These are phyloP conservation scores for Catharus ustulatus DNA, from an alignment of 2,797 vertebrate species.

Conservation along the genomic window DNA sequence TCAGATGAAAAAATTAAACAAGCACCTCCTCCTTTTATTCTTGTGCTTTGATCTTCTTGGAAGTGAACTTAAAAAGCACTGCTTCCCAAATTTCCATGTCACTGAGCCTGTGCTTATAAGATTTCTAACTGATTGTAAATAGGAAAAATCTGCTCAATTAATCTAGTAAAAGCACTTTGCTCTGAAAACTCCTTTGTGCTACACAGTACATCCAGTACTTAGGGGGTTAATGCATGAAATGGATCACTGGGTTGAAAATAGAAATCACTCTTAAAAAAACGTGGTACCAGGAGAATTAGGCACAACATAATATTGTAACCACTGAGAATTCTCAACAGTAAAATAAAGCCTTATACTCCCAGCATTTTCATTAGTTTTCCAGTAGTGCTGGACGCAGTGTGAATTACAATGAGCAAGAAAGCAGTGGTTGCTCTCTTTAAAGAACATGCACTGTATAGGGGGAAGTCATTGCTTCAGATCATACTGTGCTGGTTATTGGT, in stretches of 20 bases:
- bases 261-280: slow-evolving; percentile 73
- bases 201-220: background rate
- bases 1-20: slow-evolving; percentile 14
- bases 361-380: slow-evolving; percentile 84
- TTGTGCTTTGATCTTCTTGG: slow-evolving; percentile 36
- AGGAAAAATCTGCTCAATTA: background rate
- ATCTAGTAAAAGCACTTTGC: background rate
- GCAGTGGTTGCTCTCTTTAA: slow-evolving; percentile 64
- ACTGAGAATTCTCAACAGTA: slow-evolving; percentile 80
- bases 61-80: slow-evolving; percentile 22
- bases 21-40: background rate
- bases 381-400: slow-evolving; percentile 71
- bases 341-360: slow-evolving; percentile 79
- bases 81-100: slow-evolving; percentile 29
- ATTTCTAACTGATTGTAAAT: background rate
- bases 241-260: slow-evolving; percentile 74
- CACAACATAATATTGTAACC: slow-evolving; percentile 73
- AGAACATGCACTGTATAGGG: slow-evolving; percentile 32
- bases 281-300: slow-evolving; percentile 73
- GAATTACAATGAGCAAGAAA: slow-evolving; percentile 81
- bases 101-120: background rate
- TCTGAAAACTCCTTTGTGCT: slow-evolving; percentile 44
- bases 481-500: slow-evolving; percentile 51
- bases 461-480: slow-evolving; percentile 50
- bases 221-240: slow-evolving; percentile 73